Conservation (phyloP, 2,113 vertebrate genomes). For the Centrocercus urophasianus region DNA sequence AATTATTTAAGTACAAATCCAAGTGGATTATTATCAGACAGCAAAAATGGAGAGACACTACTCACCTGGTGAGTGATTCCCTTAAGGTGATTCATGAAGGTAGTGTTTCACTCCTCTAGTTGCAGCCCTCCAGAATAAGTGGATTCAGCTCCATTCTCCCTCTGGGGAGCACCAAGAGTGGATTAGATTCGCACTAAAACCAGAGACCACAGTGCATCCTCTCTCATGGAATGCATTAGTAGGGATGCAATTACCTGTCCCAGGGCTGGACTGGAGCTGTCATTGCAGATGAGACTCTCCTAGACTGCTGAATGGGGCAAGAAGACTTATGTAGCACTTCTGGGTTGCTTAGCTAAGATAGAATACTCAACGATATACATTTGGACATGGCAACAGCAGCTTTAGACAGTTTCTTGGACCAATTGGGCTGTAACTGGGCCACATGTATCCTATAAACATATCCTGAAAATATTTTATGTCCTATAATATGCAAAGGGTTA, state of each 20-base stretch:
- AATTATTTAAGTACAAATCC: neutral
- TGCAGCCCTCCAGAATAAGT: neutral
- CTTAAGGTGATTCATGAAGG: neutral
- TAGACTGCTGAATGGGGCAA: neutral
- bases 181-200: neutral
- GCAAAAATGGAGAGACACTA: neutral
- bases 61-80: neutral
- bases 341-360: neutral
- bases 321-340: neutral
- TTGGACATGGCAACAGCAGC: neutral
- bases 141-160: neutral
- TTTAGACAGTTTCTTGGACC: neutral
- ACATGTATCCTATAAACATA: neutral
- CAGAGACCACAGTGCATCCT: accelerated
- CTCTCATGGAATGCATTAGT: accelerated
- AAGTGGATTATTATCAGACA: neutral
- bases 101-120: neutral
- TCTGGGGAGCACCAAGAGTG: neutral
- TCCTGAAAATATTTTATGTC: neutral
- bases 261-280: accelerated
- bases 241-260: neutral
- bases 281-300: neutral
- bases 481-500: neutral
- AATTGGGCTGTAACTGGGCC: neutral
- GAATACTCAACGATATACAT: neutral